A percentile compares a stretch with the other conserved stretches of the same genome.
phyloP scores from a whole-genome alignment of 2,888 invertebrate genomes.

The Tachystola acroxantha region DNA sequence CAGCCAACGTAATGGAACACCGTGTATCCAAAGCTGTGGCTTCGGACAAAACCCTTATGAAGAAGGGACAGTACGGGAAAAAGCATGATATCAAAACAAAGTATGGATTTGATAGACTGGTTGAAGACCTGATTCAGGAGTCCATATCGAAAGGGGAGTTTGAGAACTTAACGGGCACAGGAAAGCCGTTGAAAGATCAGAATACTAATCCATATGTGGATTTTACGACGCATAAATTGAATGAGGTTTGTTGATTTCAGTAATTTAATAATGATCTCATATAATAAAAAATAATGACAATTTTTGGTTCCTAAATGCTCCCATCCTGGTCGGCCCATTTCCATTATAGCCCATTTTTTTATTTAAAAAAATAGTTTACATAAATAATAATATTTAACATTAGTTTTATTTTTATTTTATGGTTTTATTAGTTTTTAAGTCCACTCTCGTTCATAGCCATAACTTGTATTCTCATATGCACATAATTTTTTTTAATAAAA shows the following conservation, averaged over 20 bases:
- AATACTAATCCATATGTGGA: slow-evolving; percentile 91
- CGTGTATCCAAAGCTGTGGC: slow-evolving; percentile 80
- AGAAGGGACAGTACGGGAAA: slow-evolving; percentile 77
- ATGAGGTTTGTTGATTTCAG: slow-evolving; percentile 75
- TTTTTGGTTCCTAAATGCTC: too few relatives aligned
- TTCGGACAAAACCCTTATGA: slow-evolving; percentile 81
- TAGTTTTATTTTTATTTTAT: too few relatives aligned
- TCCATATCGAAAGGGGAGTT: slow-evolving; percentile 95
- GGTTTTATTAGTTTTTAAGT: too few relatives aligned
- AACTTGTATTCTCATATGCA: too few relatives aligned
- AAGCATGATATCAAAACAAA: slow-evolving; percentile 88
- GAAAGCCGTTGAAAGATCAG: slow-evolving; percentile 86
- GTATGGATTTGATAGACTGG: slow-evolving; percentile 90
- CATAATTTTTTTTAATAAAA: too few relatives aligned
- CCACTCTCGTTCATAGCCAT: too few relatives aligned
- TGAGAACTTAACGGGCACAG: slow-evolving; percentile 87
- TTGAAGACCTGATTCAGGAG: slow-evolving; percentile 94
- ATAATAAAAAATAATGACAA: too few relatives aligned
- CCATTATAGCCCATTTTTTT: too few relatives aligned
- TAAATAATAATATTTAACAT: too few relatives aligned
- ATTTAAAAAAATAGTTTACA: too few relatives aligned
- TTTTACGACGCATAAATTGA: slow-evolving; percentile 90
- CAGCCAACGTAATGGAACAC: slow-evolving; percentile 80
- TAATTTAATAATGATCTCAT: too few relatives aligned
- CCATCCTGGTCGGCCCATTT: too few relatives aligned